Conservation (phyloP, 2,888 invertebrate genomes). For the Smittia aterrima region DNA sequence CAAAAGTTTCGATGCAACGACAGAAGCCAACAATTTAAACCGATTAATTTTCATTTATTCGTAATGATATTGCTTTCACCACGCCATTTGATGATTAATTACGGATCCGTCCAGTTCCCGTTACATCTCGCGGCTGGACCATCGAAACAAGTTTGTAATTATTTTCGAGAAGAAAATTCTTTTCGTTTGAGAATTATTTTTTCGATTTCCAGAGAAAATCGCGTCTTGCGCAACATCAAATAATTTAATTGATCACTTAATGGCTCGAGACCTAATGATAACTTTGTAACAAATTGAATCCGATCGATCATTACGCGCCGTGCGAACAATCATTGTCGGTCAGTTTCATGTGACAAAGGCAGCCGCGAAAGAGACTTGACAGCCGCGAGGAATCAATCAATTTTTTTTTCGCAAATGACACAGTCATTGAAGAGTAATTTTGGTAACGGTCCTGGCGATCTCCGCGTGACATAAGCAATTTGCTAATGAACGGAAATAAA, state of each 20-base stretch:
- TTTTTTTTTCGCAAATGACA: not conserved
- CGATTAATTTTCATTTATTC: not conserved
- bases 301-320: not conserved
- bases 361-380: not conserved
- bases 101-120: no score
- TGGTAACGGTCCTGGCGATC: not conserved
- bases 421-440: not conserved
- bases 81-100: not conserved
- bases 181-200: no score
- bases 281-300: not conserved
- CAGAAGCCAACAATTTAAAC: not conserved
- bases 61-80: not conserved
- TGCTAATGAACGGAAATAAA: not conserved
- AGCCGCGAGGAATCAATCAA: not conserved
- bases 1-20: no score
- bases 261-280: no score
- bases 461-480: not conserved
- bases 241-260: no score
- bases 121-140: no score
- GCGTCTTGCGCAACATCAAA: no score
- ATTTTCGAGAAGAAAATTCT: no score
- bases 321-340: no score
- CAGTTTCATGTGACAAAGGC: not conserved
- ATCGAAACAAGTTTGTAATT: no score
- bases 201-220: no score